Evolutionary conservation across 2,797 vertebrate genomes (phyloP).

Genomic region (Psittacula derbiana): DNA sequence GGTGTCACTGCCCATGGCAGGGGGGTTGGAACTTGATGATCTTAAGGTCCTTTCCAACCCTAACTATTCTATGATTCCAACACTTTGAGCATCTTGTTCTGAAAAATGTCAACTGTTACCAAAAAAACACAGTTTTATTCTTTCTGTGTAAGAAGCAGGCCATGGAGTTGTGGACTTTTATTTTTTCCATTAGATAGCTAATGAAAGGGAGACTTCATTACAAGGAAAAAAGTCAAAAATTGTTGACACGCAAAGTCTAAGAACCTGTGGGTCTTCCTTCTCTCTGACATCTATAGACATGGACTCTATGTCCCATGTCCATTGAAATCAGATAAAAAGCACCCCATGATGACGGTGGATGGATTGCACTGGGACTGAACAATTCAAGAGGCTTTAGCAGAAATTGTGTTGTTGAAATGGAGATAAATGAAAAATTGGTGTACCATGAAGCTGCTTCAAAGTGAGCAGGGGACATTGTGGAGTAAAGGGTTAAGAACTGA

Average conservation of each 20-base stretch:
- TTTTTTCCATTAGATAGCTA: fast-evolving
- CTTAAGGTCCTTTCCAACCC: too few species aligned
- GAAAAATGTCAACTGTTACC: not conserved
- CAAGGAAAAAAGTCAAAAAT: not conserved
- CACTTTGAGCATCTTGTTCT: not conserved
- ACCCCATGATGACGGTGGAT: fast-evolving
- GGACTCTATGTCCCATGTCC: not conserved
- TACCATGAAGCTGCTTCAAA: not conserved
- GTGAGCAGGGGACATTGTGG: fast-evolving
- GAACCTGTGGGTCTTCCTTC: not conserved
- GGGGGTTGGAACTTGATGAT: too few species aligned
- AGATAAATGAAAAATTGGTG: not conserved
- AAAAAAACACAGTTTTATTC: fast-evolving
- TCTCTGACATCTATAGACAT: not conserved
- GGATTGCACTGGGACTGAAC: not conserved
- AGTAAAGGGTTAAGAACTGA: not conserved
- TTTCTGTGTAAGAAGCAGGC: not conserved
- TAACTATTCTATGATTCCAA: not conserved
- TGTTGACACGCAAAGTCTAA: not conserved
- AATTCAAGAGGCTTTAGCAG: not conserved
- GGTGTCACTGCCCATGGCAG: too few species aligned
- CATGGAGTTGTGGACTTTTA: not conserved
- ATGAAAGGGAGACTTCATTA: not conserved
- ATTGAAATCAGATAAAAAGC: fast-evolving
- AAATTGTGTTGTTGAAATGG: not conserved